Percentiles rank a stretch among this genome's conserved stretches.
Conservation (phyloP, 2,888 invertebrate species). For the Allolobophora icterica region DNA sequence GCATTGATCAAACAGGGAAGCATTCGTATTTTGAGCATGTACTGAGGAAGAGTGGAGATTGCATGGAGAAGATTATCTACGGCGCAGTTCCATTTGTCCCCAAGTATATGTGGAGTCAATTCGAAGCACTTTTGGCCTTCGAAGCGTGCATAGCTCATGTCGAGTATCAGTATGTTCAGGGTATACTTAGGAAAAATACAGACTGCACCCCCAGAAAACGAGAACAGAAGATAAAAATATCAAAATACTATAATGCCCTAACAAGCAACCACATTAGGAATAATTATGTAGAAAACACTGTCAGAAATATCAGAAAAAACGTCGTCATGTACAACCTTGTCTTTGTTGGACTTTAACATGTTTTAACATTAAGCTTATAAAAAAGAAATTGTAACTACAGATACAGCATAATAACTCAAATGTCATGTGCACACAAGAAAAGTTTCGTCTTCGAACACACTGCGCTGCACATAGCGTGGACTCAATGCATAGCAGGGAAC, state of each 20-base stretch:
- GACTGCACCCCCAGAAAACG: not conserved
- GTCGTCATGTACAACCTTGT: not conserved
- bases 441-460: not conserved
- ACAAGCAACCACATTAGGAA: not conserved
- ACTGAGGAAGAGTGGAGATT: too few relatives aligned
- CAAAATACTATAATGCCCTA: constrained; percentile 7
- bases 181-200: not conserved
- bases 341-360: not conserved
- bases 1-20: too few relatives aligned
- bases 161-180: not conserved
- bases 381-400: not conserved
- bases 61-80: too few relatives aligned
- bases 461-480: not conserved
- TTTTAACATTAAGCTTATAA: not conserved
- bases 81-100: too few relatives aligned
- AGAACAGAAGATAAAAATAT: not conserved
- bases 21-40: too few relatives aligned
- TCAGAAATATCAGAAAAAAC: not conserved
- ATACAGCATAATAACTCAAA: not conserved
- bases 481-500: not conserved
- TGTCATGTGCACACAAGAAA: not conserved
- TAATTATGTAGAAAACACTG: not conserved
- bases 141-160: not conserved
- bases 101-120: not conserved
- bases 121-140: not conserved